These are phyloP conservation scores for Brenthis daphne DNA, from an alignment of 2,888 invertebrate species.

Conservation along the genomic window DNA sequence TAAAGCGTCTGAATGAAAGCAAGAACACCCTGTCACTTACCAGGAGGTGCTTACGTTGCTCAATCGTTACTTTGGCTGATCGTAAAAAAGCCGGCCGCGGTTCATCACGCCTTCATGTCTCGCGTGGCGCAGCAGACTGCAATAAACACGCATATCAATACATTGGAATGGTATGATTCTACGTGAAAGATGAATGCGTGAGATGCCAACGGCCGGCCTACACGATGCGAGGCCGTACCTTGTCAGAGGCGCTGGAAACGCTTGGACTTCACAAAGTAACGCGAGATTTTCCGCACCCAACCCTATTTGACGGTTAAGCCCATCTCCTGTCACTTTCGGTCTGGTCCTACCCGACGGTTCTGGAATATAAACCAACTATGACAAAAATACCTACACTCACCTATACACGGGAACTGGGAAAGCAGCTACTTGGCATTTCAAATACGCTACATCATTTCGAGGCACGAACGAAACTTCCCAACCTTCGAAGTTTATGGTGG, in stretches of 20 bases:
- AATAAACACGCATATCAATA: slow-evolving; percentile 80
- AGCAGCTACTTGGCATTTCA: slow-evolving; percentile 86
- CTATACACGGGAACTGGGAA: slow-evolving; percentile 87
- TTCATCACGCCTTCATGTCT: slow-evolving; percentile 77
- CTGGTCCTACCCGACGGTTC: slow-evolving; percentile 88
- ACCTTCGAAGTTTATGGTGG: slow-evolving; percentile 83
- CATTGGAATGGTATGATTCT: slow-evolving; percentile 70
- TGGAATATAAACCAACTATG: slow-evolving; percentile 70
- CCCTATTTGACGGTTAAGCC: slow-evolving; percentile 82
- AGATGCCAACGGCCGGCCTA: slow-evolving; percentile 68
- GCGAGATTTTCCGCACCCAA: slow-evolving; percentile 77
- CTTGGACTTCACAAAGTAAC: slow-evolving; percentile 90
- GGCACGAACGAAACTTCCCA: slow-evolving; percentile 83
- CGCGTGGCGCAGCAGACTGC: slow-evolving; percentile 73
- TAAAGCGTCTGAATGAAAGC: slow-evolving; percentile 77
- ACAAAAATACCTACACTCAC: slow-evolving; percentile 77
- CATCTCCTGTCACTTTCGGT: slow-evolving; percentile 85
- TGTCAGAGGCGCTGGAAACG: slow-evolving; percentile 88
- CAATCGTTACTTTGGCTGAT: slow-evolving; percentile 80
- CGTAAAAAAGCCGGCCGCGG: slow-evolving; percentile 77
- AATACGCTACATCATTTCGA: slow-evolving; percentile 76
- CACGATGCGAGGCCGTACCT: slow-evolving; percentile 82
- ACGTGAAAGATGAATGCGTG: slow-evolving; percentile 79
- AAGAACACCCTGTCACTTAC: slow-evolving; percentile 82
- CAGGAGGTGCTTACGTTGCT: slow-evolving; percentile 78